Evolutionary conservation across 2,888 invertebrate genomes (phyloP).

Genomic region (Parnassius orleans): DNA sequence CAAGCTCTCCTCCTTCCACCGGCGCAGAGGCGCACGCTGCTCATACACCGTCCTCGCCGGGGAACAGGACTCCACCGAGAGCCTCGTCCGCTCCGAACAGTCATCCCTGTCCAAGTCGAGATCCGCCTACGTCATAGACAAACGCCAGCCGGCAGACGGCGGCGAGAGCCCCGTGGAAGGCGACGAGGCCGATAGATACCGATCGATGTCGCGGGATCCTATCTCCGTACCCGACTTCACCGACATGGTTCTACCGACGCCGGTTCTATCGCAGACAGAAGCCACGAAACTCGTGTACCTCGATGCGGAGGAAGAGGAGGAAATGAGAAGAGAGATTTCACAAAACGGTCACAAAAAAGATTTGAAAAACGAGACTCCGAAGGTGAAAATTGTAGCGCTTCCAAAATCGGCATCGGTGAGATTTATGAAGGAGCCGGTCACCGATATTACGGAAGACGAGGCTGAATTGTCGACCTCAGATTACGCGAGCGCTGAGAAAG

Average conservation of each 20-base stretch:
- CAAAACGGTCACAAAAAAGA: conserved; percentile 32
- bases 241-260: conserved; percentile 83
- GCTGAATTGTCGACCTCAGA: conserved; percentile 85
- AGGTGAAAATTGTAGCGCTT: conserved; percentile 62
- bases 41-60: conserved; percentile 85
- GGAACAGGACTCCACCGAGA: conserved; percentile 85
- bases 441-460: conserved; percentile 74
- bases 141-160: conserved; percentile 51
- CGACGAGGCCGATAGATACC: conserved; percentile 45
- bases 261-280: conserved; percentile 84
- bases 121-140: conserved; percentile 80
- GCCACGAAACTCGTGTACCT: conserved; percentile 85
- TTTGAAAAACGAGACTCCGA: conserved; percentile 36
- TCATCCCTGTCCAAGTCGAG: conserved; percentile 77
- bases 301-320: conserved; percentile 84
- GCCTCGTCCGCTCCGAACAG: conserved; percentile 66
- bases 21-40: conserved; percentile 85
- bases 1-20: conserved; percentile 85
- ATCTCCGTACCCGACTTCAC: conserved; percentile 88
- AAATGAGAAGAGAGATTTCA: conserved; percentile 46
- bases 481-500: conserved; percentile 87
- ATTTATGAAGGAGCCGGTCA: conserved; percentile 73
- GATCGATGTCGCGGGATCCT: conserved; percentile 83
- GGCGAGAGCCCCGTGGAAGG: conserved; percentile 52
- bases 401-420: conserved; percentile 82